A percentile compares a stretch with the other conserved stretches of the same genome.
Evolutionary conservation across 2,797 vertebrate genomes (phyloP).

Genomic region (Erethizon dorsatum): DNA sequence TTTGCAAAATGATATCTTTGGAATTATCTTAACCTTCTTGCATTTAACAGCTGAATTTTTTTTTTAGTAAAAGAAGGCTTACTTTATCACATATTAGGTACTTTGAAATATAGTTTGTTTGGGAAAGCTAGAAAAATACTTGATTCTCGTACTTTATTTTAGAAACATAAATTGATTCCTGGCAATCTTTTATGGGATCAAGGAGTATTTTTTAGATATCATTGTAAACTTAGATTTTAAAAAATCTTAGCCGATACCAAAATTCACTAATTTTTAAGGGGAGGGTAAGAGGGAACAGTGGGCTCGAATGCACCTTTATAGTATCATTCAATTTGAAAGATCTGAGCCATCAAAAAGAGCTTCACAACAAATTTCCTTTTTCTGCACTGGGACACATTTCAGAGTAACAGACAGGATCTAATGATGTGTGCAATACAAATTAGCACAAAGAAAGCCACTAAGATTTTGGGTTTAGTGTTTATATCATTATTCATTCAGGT

Average conservation of each 20-base stretch:
- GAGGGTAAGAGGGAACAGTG: not conserved
- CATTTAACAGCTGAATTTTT: not conserved
- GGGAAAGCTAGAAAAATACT: not conserved
- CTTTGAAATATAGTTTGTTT: not conserved
- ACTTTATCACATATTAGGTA: not conserved
- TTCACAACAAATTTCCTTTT: not conserved
- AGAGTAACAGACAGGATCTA: not conserved
- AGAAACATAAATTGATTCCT: slow-evolving; percentile 27
- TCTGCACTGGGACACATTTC: not conserved
- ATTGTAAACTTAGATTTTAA: not conserved
- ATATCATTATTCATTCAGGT: not conserved
- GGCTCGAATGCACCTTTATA: not conserved
- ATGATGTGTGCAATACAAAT: not conserved
- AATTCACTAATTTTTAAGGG: not conserved
- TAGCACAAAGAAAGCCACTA: not conserved
- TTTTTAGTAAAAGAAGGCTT: not conserved
- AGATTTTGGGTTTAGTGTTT: not conserved
- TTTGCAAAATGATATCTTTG: not conserved
- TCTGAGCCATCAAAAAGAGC: not conserved
- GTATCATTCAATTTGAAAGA: not conserved
- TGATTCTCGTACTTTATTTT: not conserved
- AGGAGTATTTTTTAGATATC: not conserved
- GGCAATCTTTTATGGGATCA: not conserved
- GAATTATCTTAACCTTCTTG: not conserved
- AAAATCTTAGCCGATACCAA: not conserved